Conservation (phyloP, 2,797 vertebrate genomes). For the Silurus aristotelis region DNA sequence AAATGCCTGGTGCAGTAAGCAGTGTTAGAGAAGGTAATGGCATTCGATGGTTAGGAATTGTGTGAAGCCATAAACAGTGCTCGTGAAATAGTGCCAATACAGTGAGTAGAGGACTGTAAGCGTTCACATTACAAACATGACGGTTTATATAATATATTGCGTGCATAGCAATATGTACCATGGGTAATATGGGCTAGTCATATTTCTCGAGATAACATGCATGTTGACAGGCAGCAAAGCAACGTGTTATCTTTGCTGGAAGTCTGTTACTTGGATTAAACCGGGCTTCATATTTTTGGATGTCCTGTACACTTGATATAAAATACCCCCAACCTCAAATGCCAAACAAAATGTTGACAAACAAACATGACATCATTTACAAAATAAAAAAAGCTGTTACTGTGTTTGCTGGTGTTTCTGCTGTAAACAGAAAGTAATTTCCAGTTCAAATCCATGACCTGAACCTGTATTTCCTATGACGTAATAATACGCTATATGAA, state of each 20-base stretch:
- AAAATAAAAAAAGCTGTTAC: not conserved
- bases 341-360: not conserved
- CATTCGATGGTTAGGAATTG: too few relatives aligned
- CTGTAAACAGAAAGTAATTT: not conserved
- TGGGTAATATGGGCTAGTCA: not conserved
- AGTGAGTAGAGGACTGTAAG: too few relatives aligned
- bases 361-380: too few relatives aligned
- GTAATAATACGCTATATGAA: too few relatives aligned
- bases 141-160: too few relatives aligned
- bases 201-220: not conserved
- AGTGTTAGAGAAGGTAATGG: not conserved
- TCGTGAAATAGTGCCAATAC: not conserved
- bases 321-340: not conserved
- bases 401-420: not conserved
- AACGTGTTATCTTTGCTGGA: not conserved
- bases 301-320: not conserved
- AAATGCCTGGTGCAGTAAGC: not conserved
- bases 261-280: not conserved
- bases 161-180: too few relatives aligned
- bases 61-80: not conserved
- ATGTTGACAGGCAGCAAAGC: not conserved
- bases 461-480: too few relatives aligned
- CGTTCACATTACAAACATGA: not conserved
- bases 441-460: not conserved
- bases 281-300: not conserved